Conservation (phyloP, 2,888 invertebrate genomes). For the Agrotis puta region DNA sequence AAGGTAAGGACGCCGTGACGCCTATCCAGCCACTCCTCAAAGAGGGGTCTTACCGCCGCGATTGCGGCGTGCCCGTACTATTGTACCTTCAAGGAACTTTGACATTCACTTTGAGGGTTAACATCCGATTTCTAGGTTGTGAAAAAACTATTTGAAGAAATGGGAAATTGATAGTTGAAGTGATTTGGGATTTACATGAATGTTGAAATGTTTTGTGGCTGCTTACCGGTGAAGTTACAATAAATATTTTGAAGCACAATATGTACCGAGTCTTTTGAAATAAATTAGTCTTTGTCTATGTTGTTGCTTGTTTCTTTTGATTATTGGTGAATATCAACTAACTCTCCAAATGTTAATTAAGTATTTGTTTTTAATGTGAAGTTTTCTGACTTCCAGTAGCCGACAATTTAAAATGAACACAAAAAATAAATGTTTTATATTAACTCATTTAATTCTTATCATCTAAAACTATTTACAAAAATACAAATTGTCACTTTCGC, state of each 20-base stretch:
- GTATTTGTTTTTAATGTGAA: too few species aligned
- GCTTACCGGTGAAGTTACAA: not conserved
- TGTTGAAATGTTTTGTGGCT: not conserved
- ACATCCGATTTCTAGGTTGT: conserved; percentile 44
- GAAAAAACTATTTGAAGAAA: conserved; percentile 13
- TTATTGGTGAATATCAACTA: too few species aligned
- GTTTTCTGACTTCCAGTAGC: too few species aligned
- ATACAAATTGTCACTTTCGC: conserved; percentile 55
- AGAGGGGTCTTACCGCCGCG: too few species aligned
- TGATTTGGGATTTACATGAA: conserved; percentile 7
- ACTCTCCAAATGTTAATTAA: too few species aligned
- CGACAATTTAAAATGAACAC: not conserved
- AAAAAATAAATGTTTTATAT: not conserved
- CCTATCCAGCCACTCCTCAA: too few species aligned
- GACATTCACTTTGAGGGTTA: conserved; percentile 37
- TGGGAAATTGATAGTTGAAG: conserved; percentile 18
- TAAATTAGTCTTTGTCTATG: too few species aligned
- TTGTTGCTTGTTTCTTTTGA: too few species aligned
- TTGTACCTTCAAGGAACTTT: conserved; percentile 19
- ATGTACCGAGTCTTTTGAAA: too few species aligned
- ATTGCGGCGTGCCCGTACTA: too few species aligned
- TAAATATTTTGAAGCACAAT: not conserved
- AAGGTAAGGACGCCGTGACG: too few species aligned
- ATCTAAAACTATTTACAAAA: conserved; percentile 63
- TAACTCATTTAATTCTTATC: conserved; percentile 56